A percentile compares a stretch with the other conserved stretches of the same genome.
phyloP scores from a whole-genome alignment of 2,797 vertebrate species.

The Hozukius guyotensis region DNA sequence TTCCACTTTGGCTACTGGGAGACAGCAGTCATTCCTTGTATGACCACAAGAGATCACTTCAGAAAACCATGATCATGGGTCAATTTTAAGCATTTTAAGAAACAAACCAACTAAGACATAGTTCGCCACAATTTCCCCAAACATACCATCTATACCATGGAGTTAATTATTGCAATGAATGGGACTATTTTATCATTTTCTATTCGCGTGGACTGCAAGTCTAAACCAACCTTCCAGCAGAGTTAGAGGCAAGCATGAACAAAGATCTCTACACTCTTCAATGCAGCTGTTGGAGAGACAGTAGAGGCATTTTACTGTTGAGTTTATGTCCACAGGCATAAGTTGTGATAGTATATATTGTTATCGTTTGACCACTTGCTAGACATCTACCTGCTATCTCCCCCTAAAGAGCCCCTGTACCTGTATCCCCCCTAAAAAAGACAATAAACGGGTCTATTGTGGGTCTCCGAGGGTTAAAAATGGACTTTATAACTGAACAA shows the following conservation, averaged over 20 bases:
- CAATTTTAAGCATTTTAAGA: no score
- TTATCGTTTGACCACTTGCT: not conserved
- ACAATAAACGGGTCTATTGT: no score
- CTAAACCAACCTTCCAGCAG: slow-evolving; percentile 17
- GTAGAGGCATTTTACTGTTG: slow-evolving; percentile 13
- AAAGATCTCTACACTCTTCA: slow-evolving; percentile 9
- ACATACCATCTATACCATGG: not conserved
- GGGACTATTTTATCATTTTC: not conserved
- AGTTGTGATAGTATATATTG: not conserved
- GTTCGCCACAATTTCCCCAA: not conserved
- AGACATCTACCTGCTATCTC: no score
- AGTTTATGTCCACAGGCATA: slow-evolving; percentile 2
- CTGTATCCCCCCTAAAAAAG: no score
- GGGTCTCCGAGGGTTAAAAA: not conserved
- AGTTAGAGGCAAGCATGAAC: slow-evolving; percentile 1
- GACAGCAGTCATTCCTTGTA: not conserved
- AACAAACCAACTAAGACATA: not conserved
- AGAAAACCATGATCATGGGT: not conserved
- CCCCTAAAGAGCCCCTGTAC: no score
- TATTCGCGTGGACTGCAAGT: not conserved
- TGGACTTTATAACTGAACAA: not conserved
- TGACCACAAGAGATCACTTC: not conserved
- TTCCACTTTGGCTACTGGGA: no score
- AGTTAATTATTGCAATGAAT: slow-evolving; percentile 11
- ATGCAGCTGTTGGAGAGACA: slow-evolving; percentile 28